phyloP scores from a whole-genome alignment of 2,888 invertebrate genomes.

The Drosophila demipolita region DNA sequence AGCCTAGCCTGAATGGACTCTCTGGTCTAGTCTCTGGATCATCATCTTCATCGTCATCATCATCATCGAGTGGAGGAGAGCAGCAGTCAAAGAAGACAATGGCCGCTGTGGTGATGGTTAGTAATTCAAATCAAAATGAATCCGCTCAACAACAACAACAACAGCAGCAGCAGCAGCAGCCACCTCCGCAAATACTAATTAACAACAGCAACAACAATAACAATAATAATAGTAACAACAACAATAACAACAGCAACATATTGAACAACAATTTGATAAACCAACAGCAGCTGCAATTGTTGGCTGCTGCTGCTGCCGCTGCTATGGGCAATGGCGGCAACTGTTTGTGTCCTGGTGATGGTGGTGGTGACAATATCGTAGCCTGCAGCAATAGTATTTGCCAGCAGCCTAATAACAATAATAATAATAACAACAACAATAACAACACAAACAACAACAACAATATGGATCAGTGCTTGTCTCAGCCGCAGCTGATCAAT shows the following conservation, averaged over 20 bases:
- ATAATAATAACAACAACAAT: slow-evolving; percentile 42
- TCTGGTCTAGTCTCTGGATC: slow-evolving; percentile 35
- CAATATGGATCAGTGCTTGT: slow-evolving; percentile 61
- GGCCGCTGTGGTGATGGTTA: slow-evolving; percentile 84
- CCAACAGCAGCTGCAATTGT: slow-evolving; percentile 77
- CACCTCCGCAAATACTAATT: slow-evolving; percentile 69
- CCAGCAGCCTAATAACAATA: slow-evolving; percentile 49
- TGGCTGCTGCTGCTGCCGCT: slow-evolving; percentile 75
- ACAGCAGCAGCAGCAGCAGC: slow-evolving; percentile 40
- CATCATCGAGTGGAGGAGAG: slow-evolving; percentile 43
- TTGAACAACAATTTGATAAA: slow-evolving; percentile 78
- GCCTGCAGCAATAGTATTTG: slow-evolving; percentile 63
- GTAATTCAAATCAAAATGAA: slow-evolving; percentile 74
- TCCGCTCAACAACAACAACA: slow-evolving; percentile 49
- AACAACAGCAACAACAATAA: slow-evolving; percentile 68
- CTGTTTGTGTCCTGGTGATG: slow-evolving; percentile 64
- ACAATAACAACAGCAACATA: slow-evolving; percentile 66
- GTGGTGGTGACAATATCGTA: slow-evolving; percentile 49
- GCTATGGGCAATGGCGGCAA: slow-evolving; percentile 50
- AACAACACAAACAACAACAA: slow-evolving; percentile 46
- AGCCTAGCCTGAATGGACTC: slow-evolving; percentile 67
- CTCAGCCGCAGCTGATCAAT: slow-evolving; percentile 53
- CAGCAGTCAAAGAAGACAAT: slow-evolving; percentile 80
- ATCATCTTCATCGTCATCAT: slow-evolving; percentile 8
- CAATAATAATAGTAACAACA: slow-evolving; percentile 72